Evolutionary conservation across 2,113 vertebrate genomes (phyloP), one percentile per base, ranked within the genome.

Genomic region (Himantopus leucocephalus): DNA sequence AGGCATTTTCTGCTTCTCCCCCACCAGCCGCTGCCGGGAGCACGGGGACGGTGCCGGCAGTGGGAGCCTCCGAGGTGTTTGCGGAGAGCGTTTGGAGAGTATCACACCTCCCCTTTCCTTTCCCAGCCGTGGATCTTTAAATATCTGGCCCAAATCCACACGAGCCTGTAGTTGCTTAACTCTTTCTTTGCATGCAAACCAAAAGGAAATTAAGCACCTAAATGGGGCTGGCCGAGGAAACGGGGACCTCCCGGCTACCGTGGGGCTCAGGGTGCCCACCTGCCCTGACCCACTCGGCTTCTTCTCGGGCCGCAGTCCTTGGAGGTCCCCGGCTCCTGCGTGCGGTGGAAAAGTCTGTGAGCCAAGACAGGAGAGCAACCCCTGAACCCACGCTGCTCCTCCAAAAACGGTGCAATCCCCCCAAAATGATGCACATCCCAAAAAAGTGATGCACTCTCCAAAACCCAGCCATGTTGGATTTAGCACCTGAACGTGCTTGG

Each of bases 61-160:
- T 0, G 3, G 94, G 93, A 97, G 96, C 94, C 95, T 74, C 94
- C 1, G 92, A 94, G 91, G 96, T 88, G 95, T 93, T 94, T 85
- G 95, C 4, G 10, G 93, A 73, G 83, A 93, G 58, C 35, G 58
- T 76, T 89, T 80, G 80, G 92, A 91, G 92, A 88, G 72, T 10
- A 83, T 97, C 94, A 88, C 96, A 86, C 94, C 96, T 96, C 95
- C 94, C 92, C 55, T 94, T 53, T 90, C 91, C 71, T 63, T 60
- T 88, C 88, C 82, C 88, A 95, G 95, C 77, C 77, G 1, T 39
- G 66, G 62, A 96, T 78, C 96, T 94, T 97, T 95, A 97, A 97
- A 97, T 97, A 97, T 95, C 96, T 97, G 96, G 94, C 96, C 96
- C 95, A 96, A 90, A 97, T 97, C 96, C 95, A 95, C 88, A 26